Evolutionary conservation across 1,140 invertebrate species (phyloP).

Genomic region (Hylaeus anthracinus): DNA sequence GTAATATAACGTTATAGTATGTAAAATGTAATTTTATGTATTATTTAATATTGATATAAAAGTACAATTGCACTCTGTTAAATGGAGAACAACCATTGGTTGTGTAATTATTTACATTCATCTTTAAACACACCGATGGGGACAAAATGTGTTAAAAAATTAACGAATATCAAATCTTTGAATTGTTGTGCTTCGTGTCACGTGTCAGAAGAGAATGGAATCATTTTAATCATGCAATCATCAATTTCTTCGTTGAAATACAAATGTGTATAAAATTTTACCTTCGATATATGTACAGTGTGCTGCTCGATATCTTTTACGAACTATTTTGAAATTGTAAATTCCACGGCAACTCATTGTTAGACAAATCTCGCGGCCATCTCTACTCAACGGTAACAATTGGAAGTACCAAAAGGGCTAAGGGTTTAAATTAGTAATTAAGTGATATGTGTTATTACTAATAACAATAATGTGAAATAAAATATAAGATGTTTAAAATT

Average conservation of each 20-base stretch:
- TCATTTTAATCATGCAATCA: not conserved
- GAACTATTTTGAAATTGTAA: not conserved
- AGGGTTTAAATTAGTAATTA: no score
- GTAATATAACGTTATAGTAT: not conserved
- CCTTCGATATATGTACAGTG: not conserved
- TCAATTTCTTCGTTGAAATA: not conserved
- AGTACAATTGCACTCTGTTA: not conserved
- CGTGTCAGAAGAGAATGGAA: not conserved
- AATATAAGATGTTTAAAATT: no score
- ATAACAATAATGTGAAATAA: no score
- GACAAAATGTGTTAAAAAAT: not conserved
- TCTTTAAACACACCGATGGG: not conserved
- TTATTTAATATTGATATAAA: constrained; percentile 6
- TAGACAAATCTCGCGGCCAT: not conserved
- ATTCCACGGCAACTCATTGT: not conserved
- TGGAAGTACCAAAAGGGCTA: no score
- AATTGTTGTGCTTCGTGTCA: not conserved
- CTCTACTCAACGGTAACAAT: not conserved
- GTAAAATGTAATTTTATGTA: not conserved
- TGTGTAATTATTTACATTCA: not conserved
- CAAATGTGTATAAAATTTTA: constrained; percentile 20
- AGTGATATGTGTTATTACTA: no score
- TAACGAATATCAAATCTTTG: not conserved
- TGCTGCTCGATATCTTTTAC: not conserved
- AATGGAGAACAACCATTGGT: no score